Evolutionary conservation across 2,113 vertebrate genomes (phyloP), one percentile per base, ranked within the genome.

Genomic region (Anguilla rostrata): DNA sequence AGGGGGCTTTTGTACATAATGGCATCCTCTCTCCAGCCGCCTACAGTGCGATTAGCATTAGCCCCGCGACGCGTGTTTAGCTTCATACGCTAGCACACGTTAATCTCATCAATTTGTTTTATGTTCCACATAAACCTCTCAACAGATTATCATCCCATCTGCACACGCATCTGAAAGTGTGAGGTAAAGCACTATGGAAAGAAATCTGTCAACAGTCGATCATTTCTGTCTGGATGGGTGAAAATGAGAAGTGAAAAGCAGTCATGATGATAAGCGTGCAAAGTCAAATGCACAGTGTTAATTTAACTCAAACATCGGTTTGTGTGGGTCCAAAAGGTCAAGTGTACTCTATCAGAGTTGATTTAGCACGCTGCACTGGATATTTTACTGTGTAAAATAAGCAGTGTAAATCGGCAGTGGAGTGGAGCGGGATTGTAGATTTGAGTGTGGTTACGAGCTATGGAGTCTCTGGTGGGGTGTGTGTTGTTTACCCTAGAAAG

Each of bases 21-120:
- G 26, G 26, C 5, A 9, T 34, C n/a, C 71, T 34, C 26, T 34
- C 12, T 34, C n/a, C 71, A 22, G 11, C 9, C 71, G 11, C n/a
- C 26, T 34, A 34, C 71, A 8, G 9, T 34, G 5, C 11, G 71
- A 75, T 75, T 29, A n/a, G 26, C 26, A 75, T 75, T 29, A 29
- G 11, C 26, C 26, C n/a, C 22, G 11, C 71, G n/a, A 11, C 71
- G 26, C 11, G 7, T 34, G 71, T 75, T 75, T 75, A 11, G 26
- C 71, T 9, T n/a, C 26, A 12, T 34, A 75, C 71, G n/a, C n/a
- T 75, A 29, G 9, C 11, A 3, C 26, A 26, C 71, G 16, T 34
- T 75, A 75, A 75, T n/a, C 71, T n/a, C 71, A 75, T 75, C 71
- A 75, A 34, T 75, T n/a, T 75, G 71, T 34, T 75, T 75, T 34